Percentiles rank a stretch among this genome's conserved stretches.
Evolutionary conservation across 2,797 vertebrate genomes (phyloP).

Genomic region (Ibycter americanus): DNA sequence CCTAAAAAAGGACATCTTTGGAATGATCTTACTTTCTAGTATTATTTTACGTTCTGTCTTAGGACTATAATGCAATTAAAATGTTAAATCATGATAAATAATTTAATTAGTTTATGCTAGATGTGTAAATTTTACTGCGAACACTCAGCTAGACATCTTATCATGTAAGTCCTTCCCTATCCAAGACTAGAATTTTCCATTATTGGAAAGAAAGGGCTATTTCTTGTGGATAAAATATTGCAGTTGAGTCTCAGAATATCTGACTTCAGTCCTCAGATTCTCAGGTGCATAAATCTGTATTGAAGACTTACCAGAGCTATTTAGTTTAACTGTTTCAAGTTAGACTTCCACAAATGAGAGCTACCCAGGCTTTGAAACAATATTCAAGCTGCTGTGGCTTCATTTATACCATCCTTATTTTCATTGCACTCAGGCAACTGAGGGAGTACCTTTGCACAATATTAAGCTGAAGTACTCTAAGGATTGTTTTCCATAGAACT

Average conservation of each 20-base stretch:
- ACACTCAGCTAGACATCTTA: not conserved
- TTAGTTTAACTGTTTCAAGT: not conserved
- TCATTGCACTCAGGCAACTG: not conserved
- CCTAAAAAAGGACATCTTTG: not conserved
- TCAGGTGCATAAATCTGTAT: not conserved
- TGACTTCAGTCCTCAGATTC: not conserved
- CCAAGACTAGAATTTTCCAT: not conserved
- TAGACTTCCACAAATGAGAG: not conserved
- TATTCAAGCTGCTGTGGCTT: not conserved
- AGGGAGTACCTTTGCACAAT: not conserved
- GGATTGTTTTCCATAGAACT: not conserved
- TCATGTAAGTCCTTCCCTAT: not conserved
- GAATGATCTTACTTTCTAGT: not conserved
- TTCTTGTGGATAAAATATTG: not conserved
- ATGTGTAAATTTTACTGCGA: not conserved
- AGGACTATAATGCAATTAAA: not conserved
- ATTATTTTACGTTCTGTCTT: not conserved
- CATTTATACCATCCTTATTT: not conserved
- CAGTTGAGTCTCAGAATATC: not conserved
- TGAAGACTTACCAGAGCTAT: not conserved
- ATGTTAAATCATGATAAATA: not conserved
- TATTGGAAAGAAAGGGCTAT: not conserved
- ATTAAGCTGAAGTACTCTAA: not conserved
- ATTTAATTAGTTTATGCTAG: not conserved
- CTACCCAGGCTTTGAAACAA: not conserved